phyloP scores from a whole-genome alignment of 2,797 vertebrate species.

The Leucoraja ocellata region DNA sequence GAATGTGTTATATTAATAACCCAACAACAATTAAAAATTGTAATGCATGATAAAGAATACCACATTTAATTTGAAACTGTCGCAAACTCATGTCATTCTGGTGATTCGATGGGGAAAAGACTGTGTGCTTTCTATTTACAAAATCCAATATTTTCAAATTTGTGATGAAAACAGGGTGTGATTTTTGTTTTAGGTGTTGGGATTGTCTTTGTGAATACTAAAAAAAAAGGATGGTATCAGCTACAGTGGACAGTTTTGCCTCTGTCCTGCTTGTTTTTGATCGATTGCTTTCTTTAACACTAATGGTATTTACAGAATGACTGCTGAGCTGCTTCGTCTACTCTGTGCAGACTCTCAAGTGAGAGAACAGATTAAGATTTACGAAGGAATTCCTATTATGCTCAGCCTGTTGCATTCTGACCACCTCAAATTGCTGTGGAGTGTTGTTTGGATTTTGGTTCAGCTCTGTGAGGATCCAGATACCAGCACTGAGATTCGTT shows the following conservation, averaged over 20 bases:
- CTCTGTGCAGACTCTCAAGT: slow-evolving; percentile 68
- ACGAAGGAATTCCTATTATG: slow-evolving; percentile 73
- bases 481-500: slow-evolving; percentile 68
- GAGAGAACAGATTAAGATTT: slow-evolving; percentile 73
- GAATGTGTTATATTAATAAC: not conserved
- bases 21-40: not conserved
- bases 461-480: slow-evolving; percentile 82
- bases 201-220: not conserved
- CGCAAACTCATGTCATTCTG: not conserved
- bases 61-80: not conserved
- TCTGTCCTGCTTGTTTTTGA: not conserved
- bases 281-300: not conserved
- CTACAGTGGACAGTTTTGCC: not conserved
- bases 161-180: too few species aligned
- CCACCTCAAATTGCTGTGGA: slow-evolving; percentile 79
- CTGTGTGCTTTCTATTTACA: too few species aligned
- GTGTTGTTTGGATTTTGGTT: slow-evolving; percentile 77
- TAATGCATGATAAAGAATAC: not conserved
- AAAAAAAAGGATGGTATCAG: not conserved
- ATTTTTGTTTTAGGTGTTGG: not conserved
- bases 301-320: slow-evolving; percentile 57
- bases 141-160: too few species aligned
- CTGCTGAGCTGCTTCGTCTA: slow-evolving; percentile 73
- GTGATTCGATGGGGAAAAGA: not conserved
- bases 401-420: slow-evolving; percentile 77